Evolutionary conservation across 2,113 vertebrate species (phyloP), one percentile per base, ranked within the genome.

Genomic region (Campylomormyrus numenius): DNA sequence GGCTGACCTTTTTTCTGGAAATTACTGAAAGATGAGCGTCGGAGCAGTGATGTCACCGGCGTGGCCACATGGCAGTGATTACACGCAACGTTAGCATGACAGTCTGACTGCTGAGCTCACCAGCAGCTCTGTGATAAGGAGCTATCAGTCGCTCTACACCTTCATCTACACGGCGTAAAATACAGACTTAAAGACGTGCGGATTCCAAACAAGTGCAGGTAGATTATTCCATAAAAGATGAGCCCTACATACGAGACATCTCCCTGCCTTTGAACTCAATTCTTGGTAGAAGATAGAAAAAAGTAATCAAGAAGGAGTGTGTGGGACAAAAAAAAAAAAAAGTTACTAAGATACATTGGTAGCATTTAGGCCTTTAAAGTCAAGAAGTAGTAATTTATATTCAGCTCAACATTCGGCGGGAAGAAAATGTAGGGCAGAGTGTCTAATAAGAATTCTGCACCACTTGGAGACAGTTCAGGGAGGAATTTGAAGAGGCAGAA

Each of bases 361-460:
- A 80, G 8, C 24, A 48, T 85, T 85, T 85, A 85, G 83, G 21
- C 83, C 83, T 48, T 48, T 85, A 85, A 85, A 85, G 83, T 46
- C 83, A 85, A 45, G 42, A 85, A 21, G 80, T n/a, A 85, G 45
- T 85, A 0, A 24, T 85, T 85, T 85, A 85, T 85, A 85, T 85
- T 85, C 83, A 48, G 45, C 45, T 48, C 83, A 85, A 85, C 83
- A 85, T 45, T 85, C 45, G 7, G 21, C 8, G 24, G 39, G 83
- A 46, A 27, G 42, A 45, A 45, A 48, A 85, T 85, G 83, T 85
- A 85, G 83, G 45, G 42, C 83, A 48, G 83, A 46, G 42, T 5
- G 2, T 85, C 83, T 85, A 85, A 85, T 85, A 85, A 48, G 83
- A 85, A 85, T 85, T 85, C 83, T 85, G 39, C 39, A 85, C 5